These are phyloP conservation scores for Gasterosteus aculeatus DNA, from an alignment of 2,113 vertebrate species.

Conservation along the genomic window DNA sequence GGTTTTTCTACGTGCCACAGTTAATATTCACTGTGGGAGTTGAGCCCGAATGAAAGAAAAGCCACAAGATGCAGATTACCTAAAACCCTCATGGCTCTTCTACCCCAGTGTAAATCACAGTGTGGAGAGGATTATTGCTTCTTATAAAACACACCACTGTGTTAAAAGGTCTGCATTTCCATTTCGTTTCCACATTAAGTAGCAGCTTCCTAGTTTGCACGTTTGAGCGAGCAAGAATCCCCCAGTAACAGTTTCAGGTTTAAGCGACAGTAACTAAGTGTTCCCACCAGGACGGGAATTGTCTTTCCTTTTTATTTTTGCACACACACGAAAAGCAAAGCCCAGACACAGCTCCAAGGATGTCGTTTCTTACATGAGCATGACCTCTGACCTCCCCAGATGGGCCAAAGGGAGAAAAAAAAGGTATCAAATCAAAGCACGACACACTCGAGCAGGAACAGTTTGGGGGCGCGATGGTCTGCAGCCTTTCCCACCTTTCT, in stretches of 20 bases:
- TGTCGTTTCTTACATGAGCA: not conserved
- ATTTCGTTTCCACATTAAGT: conserved; percentile 15
- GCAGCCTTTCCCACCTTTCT: conserved; percentile 26
- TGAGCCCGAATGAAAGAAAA: conserved; percentile 46
- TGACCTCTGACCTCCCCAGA: conserved; percentile 23
- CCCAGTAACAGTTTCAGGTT: conserved; percentile 12
- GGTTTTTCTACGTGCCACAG: conserved; percentile 48
- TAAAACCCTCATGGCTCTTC: conserved; percentile 59
- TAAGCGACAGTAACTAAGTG: conserved; percentile 24
- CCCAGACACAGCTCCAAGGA: not conserved
- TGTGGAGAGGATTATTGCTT: conserved; percentile 27
- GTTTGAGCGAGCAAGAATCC: conserved; percentile 21
- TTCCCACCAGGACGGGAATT: not conserved
- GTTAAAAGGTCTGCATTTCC: conserved; percentile 10
- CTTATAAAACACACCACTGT: conserved; percentile 20
- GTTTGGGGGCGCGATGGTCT: conserved; percentile 27
- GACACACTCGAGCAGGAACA: conserved; percentile 19
- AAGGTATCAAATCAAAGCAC: conserved; percentile 23
- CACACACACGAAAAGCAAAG: not conserved
- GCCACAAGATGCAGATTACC: conserved; percentile 60
- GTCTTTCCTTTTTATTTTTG: not conserved
- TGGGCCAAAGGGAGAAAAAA: conserved; percentile 20
- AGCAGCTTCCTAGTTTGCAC: conserved; percentile 19
- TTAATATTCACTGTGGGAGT: conserved; percentile 62
- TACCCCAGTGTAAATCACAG: conserved; percentile 38